phyloP scores from a whole-genome alignment of 2,888 invertebrate species.

The Mythimna pallens region DNA sequence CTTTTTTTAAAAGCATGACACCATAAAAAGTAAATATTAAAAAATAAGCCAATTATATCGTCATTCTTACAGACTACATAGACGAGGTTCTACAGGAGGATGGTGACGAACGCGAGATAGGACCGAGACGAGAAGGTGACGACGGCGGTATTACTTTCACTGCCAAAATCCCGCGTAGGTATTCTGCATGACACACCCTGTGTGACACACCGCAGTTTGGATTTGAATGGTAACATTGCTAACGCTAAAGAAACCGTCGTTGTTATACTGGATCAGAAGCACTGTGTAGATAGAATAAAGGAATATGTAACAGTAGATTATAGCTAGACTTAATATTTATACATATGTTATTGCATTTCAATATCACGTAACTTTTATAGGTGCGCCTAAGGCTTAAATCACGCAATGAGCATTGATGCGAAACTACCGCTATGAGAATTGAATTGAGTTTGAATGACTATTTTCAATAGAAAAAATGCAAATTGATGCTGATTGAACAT shows the following conservation, averaged over 20 bases:
- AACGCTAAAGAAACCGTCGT: slow-evolving; percentile 40
- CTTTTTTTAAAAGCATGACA: slow-evolving; percentile 22
- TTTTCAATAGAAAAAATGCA: not conserved
- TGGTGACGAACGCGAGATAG: slow-evolving; percentile 82
- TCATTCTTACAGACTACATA: slow-evolving; percentile 93
- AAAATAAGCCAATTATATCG: slow-evolving; percentile 23
- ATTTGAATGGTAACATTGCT: slow-evolving; percentile 76
- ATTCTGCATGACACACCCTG: slow-evolving; percentile 85
- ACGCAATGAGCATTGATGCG: not conserved
- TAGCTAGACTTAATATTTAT: slow-evolving; percentile 22
- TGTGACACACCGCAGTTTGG: slow-evolving; percentile 78
- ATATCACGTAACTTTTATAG: slow-evolving; percentile 9
- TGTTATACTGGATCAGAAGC: slow-evolving; percentile 49
- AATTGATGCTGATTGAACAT: not conserved
- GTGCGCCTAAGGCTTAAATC: not conserved
- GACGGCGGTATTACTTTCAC: slow-evolving; percentile 97
- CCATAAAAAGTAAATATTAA: not conserved
- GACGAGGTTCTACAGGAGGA: slow-evolving; percentile 94
- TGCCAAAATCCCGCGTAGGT: slow-evolving; percentile 96
- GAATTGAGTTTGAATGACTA: not conserved
- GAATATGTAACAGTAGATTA: slow-evolving; percentile 19
- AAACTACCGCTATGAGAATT: not conserved
- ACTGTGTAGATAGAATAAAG: slow-evolving; percentile 54
- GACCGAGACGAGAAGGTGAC: slow-evolving; percentile 91
- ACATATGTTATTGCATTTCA: slow-evolving; percentile 8